A percentile compares a stretch with the other conserved stretches of the same genome.
Conservation (phyloP, 2,113 vertebrate species). For the Cervus canadensis region DNA sequence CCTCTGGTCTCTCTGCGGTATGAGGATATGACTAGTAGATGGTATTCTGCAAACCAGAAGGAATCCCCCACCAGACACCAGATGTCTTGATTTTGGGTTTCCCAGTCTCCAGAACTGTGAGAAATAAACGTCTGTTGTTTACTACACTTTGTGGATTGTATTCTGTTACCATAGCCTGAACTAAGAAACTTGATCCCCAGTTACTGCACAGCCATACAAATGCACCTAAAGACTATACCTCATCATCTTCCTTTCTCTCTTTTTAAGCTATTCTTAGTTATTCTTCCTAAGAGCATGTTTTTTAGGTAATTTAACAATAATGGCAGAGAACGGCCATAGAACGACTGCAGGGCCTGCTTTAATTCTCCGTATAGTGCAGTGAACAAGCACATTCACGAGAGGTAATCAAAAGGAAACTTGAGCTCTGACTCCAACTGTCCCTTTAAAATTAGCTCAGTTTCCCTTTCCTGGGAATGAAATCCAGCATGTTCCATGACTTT, state of each 20-base stretch:
- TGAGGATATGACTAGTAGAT: neutral
- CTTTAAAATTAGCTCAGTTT: neutral
- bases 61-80: neutral
- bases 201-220: neutral
- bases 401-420: neutral
- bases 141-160: neutral
- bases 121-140: neutral
- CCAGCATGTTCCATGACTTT: neutral
- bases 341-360: neutral
- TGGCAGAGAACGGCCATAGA: neutral
- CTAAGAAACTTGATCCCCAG: neutral
- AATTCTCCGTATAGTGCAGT: neutral
- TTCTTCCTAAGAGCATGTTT: neutral
- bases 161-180: neutral
- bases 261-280: neutral
- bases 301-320: neutral
- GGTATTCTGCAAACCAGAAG: neutral
- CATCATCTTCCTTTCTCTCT: neutral
- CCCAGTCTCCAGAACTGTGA: neutral
- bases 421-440: neutral
- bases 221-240: neutral
- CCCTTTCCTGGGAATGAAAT: neutral
- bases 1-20: neutral
- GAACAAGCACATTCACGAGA: neutral
- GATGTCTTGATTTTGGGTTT: neutral